Base-by-base conservation (phyloP, 1,140 invertebrate species). In the Ceratina japonica region DNA sequence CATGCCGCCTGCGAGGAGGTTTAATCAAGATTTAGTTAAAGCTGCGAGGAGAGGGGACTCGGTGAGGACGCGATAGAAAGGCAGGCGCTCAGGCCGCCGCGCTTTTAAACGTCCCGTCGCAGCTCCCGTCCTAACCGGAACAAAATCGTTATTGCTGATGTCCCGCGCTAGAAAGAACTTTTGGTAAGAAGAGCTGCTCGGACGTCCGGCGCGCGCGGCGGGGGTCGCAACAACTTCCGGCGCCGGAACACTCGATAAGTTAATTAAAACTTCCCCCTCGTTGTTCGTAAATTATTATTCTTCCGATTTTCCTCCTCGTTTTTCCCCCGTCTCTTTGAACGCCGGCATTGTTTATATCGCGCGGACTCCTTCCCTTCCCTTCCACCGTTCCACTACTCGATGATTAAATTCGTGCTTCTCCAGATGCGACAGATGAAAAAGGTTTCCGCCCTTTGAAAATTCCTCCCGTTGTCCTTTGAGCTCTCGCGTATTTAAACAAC, bases 11-110 rank as follows among this genome's bases (percentile, higher is more conserved):
- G 56, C 51, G 16, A 44, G 37, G 10, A 49, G 75, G 70, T 81
- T 85, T 84, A 85, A 85, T 85, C 82, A 84, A 81, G 79, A 85
- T 84, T 81, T 78, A 81, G 49, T 62, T 15, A 16, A 16, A 78
- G 16, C 27, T 76, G 80, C 65, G n/a, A 18, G 37, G 37, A 10
- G 37, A 44, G 5, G 27, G 4, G 54, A 69, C 54, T 62, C 37
- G 31, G 22, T 52, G 18, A 7, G 49, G 5, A 7, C 44, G 44
- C 44, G 54, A 13, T 54, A 52, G 59, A 24, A 62, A 70, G 20
- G 44, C 18, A n/a, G n/a, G n/a, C n/a, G n/a, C n/a, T n/a, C n/a
- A n/a, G n/a, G n/a, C n/a, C n/a, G n/a, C n/a, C n/a, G 20, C n/a
- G 66, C 16, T 70, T 71, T 62, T 62, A 71, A 44, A 27, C 52